These are phyloP conservation scores for Falco naumanni DNA, from an alignment of 2,797 vertebrate species.

Conservation along the genomic window DNA sequence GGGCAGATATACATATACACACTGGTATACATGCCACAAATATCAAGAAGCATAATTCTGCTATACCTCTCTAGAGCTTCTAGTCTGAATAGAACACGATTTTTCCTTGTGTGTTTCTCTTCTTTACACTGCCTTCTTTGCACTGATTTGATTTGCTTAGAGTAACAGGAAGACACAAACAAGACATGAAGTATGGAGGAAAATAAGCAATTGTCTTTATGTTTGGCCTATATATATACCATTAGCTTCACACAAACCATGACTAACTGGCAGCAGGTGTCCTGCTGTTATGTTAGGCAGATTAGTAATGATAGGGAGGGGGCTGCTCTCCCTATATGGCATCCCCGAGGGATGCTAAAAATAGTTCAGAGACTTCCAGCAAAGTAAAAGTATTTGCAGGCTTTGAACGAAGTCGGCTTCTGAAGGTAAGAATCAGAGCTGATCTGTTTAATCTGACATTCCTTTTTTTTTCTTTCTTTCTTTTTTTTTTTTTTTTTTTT, in stretches of 20 bases:
- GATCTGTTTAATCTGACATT: constrained; percentile 49
- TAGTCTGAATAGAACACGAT: background rate
- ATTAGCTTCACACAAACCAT: constrained; percentile 19
- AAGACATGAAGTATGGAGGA: background rate
- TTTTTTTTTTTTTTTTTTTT: fast-evolving
- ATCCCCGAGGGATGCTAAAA: constrained; percentile 71
- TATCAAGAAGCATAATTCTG: background rate
- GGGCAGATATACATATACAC: background rate
- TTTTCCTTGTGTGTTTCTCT: background rate
- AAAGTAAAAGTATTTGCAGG: constrained; percentile 49
- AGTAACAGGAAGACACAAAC: background rate
- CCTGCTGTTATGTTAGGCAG: constrained; percentile 46
- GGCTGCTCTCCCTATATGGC: constrained; percentile 67
- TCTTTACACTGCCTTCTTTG: background rate
- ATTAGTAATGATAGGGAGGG: constrained; percentile 70
- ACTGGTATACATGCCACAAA: background rate
- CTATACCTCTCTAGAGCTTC: background rate
- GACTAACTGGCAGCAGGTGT: constrained; percentile 69
- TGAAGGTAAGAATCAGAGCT: constrained; percentile 60
- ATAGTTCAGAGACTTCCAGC: constrained; percentile 63
- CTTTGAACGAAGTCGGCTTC: constrained; percentile 49
- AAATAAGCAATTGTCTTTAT: constrained; percentile 12
- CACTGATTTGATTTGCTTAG: background rate
- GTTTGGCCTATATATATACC: constrained; percentile 45
- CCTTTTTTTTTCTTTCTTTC: background rate